Conservation (phyloP, 2,113 vertebrate species). For the Pao palembangensis region DNA sequence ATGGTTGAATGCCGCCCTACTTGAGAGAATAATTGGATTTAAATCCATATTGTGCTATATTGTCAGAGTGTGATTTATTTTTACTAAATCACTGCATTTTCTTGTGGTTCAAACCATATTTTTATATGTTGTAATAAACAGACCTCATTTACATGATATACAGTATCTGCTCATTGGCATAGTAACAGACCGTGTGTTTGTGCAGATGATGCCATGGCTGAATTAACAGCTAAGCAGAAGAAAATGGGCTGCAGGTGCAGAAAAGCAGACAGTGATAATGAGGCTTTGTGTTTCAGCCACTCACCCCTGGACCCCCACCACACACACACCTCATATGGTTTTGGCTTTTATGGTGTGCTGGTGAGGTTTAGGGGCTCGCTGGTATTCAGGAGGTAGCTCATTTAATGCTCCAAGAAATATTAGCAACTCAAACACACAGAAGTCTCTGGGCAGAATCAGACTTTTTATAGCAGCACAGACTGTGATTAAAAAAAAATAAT, state of each 20-base stretch:
- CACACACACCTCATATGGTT: background rate
- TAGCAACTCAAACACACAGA: constrained; percentile 30
- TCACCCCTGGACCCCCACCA: no score
- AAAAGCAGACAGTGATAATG: background rate
- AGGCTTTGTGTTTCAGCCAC: no score
- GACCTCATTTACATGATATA: background rate
- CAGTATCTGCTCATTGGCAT: background rate
- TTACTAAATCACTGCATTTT: background rate
- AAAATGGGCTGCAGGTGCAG: constrained; percentile 3
- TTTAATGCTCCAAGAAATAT: constrained; percentile 24
- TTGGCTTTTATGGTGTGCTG: background rate
- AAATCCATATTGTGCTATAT: background rate
- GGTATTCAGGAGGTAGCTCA: constrained; percentile 18
- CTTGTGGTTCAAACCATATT: background rate
- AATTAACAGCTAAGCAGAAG: background rate
- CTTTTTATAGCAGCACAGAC: constrained; percentile 24
- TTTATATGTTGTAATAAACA: background rate
- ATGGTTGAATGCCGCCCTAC: background rate
- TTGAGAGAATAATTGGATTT: no score
- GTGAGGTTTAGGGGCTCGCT: constrained; percentile 28
- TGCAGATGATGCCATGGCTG: background rate
- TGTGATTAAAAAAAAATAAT: constrained; percentile 2
- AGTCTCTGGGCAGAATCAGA: constrained; percentile 23
- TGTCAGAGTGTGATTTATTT: background rate
- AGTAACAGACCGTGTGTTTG: background rate